phyloP scores from a whole-genome alignment of 2,113 vertebrate species.

The Lepus americanus region DNA sequence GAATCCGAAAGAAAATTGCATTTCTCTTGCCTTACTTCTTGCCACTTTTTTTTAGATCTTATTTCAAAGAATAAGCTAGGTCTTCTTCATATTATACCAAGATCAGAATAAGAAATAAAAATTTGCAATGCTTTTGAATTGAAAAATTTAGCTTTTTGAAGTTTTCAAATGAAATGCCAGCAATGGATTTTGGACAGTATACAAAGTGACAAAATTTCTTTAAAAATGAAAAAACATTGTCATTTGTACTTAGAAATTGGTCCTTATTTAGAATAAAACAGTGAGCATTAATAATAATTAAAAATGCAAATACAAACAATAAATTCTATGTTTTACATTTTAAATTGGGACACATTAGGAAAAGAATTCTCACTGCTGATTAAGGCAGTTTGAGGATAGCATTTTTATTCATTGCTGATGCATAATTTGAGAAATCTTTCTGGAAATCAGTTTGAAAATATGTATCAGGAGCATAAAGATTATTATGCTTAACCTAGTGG shows the following conservation, averaged over 20 bases:
- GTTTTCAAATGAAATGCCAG: slow-evolving; percentile 42
- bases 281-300: background rate
- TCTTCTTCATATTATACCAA: slow-evolving; percentile 68
- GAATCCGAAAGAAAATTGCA: slow-evolving; percentile 8
- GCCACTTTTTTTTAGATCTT: background rate
- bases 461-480: background rate
- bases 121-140: slow-evolving; percentile 9
- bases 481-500: background rate
- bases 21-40: background rate
- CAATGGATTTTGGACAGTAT: slow-evolving; percentile 54
- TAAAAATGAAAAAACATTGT: slow-evolving; percentile 51
- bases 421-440: background rate
- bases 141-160: slow-evolving; percentile 39
- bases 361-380: background rate
- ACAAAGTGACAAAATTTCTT: slow-evolving; percentile 73
- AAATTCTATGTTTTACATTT: background rate
- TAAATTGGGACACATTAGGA: background rate
- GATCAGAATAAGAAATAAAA: slow-evolving; percentile 68
- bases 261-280: background rate
- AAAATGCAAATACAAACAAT: background rate
- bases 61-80: slow-evolving; percentile 54
- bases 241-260: slow-evolving; percentile 73
- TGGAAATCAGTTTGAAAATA: background rate
- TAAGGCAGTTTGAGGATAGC: background rate
- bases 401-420: background rate